phyloP scores from a whole-genome alignment of 2,113 vertebrate species.

The Pluvialis apricaria region DNA sequence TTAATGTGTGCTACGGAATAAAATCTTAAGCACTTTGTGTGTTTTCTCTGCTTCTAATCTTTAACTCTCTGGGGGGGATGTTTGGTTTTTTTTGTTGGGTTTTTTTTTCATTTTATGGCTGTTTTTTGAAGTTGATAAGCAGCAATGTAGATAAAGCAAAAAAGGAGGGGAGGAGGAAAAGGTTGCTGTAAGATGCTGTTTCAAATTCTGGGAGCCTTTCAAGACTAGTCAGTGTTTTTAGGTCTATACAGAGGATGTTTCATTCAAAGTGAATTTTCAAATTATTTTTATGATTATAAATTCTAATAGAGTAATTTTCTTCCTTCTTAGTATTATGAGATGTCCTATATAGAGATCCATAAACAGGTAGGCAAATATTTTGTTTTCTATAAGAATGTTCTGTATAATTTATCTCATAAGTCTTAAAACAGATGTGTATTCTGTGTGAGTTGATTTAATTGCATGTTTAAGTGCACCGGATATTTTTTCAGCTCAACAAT shows the following conservation, averaged over 20 bases:
- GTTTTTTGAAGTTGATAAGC: too few relatives aligned
- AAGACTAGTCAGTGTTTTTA: not conserved
- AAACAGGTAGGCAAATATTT: conserved; percentile 82
- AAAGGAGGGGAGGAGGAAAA: too few relatives aligned
- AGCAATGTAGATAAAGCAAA: too few relatives aligned
- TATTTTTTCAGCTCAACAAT: not conserved
- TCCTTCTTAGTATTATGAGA: conserved; percentile 87
- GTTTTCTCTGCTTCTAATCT: not conserved
- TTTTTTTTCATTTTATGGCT: too few relatives aligned
- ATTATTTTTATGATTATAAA: not conserved
- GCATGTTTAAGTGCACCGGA: not conserved
- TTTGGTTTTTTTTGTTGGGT: too few relatives aligned
- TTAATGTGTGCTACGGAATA: not conserved
- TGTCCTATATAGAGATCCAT: conserved; percentile 94
- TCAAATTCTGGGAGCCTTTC: not conserved
- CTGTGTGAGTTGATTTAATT: not conserved
- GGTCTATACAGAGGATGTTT: not conserved
- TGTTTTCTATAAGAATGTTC: not conserved
- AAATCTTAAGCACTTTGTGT: not conserved
- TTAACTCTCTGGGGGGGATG: not conserved
- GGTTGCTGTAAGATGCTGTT: not conserved
- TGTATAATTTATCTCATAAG: not conserved
- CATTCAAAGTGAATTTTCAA: not conserved
- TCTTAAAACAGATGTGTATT: not conserved
- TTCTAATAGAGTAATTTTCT: conserved; percentile 43